These are phyloP conservation scores for Phymorhynchus buccinoides DNA, from an alignment of 1,140 invertebrate genomes.

Conservation along the genomic window DNA sequence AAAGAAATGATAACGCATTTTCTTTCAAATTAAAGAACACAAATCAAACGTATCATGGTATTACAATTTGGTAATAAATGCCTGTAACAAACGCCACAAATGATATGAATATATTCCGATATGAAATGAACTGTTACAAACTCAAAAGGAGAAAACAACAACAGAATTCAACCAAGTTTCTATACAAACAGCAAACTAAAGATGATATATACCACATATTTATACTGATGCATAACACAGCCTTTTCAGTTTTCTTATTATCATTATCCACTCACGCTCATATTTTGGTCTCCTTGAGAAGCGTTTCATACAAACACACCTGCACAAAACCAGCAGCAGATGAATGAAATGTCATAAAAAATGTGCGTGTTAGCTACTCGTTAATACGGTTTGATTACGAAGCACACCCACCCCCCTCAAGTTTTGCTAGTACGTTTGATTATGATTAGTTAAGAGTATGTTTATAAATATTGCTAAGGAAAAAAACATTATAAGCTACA, in stretches of 20 bases:
- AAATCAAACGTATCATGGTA: neutral
- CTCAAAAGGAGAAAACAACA: neutral
- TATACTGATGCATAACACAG: neutral
- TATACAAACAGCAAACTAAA: neutral
- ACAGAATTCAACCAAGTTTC: neutral
- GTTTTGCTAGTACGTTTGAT: constrained; percentile 2
- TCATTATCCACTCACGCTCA: neutral
- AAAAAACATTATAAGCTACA: neutral
- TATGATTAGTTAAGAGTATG: constrained; percentile 13
- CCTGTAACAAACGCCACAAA: neutral
- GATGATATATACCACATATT: neutral
- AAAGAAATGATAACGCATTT: neutral
- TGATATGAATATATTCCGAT: constrained; percentile 6
- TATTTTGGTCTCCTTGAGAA: neutral
- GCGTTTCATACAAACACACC: neutral
- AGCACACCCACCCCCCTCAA: neutral
- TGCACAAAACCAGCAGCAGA: neutral
- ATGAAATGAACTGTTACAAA: neutral
- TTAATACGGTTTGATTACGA: constrained; percentile 10
- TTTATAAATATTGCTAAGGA: neutral
- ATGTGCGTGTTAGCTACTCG: too few relatives aligned
- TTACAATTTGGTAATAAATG: constrained; percentile 12
- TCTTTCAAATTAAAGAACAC: neutral
- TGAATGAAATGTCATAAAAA: constrained; percentile 11
- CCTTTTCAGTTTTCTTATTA: neutral